These are phyloP conservation scores for Ammodytes dubius DNA, from an alignment of 2,113 vertebrate genomes.

Conservation along the genomic window DNA sequence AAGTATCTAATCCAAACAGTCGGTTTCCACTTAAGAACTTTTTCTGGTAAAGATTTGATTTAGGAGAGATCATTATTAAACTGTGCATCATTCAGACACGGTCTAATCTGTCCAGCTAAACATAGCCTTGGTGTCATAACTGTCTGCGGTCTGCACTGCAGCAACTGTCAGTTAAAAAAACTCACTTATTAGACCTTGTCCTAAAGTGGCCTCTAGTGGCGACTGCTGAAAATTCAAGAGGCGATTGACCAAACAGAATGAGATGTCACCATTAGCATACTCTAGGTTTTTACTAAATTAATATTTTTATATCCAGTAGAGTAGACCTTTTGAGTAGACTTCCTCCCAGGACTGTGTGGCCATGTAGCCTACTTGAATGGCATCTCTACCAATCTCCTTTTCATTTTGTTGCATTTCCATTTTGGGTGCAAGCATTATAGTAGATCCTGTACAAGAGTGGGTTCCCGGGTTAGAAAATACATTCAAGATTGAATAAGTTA, in stretches of 20 bases:
- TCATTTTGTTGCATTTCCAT: background rate
- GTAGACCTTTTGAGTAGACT: background rate
- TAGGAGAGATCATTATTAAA: slow-evolving; percentile 23
- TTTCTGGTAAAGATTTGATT: slow-evolving; percentile 25
- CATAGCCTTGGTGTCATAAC: slow-evolving; percentile 20
- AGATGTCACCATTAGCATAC: background rate
- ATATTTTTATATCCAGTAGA: background rate
- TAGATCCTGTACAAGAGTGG: background rate
- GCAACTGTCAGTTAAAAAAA: slow-evolving; percentile 32
- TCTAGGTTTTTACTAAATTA: background rate
- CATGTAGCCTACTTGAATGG: background rate
- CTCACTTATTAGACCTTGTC: background rate
- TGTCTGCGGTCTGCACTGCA: slow-evolving; percentile 4
- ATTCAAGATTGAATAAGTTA: background rate
- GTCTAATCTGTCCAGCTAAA: slow-evolving; percentile 38
- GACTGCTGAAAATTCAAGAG: slow-evolving; percentile 5
- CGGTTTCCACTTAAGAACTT: slow-evolving; percentile 1
- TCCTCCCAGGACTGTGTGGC: background rate
- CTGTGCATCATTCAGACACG: slow-evolving; percentile 3
- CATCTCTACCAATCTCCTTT: background rate
- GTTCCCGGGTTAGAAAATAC: background rate
- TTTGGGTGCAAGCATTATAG: background rate
- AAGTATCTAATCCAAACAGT: slow-evolving; percentile 10
- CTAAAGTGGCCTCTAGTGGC: slow-evolving; percentile 52
- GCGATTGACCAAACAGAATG: background rate